Conservation (phyloP, 2,797 vertebrate species). For the Myotis pilosus region DNA sequence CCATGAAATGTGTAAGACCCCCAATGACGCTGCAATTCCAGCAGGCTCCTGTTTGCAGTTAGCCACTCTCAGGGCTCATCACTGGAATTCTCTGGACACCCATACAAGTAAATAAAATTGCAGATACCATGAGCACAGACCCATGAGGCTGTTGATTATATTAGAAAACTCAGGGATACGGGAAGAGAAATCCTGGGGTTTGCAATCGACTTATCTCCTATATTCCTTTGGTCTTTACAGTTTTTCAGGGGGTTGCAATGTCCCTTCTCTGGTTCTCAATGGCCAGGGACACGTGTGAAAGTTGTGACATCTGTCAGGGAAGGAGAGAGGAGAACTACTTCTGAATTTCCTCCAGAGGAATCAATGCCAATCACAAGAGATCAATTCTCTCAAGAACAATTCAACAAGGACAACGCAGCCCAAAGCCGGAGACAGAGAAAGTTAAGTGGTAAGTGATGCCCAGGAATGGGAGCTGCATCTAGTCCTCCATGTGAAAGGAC, state of each 20-base stretch:
- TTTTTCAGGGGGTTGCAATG: background rate
- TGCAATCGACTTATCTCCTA: constrained; percentile 29
- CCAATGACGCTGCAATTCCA: background rate
- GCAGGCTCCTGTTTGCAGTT: background rate
- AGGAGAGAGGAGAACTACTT: background rate
- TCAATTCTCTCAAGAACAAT: background rate
- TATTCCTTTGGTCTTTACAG: background rate
- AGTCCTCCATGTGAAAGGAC: background rate
- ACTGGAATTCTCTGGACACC: constrained; percentile 31
- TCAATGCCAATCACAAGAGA: constrained; percentile 2
- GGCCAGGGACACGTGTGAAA: background rate
- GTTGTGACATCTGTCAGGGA: constrained; percentile 17
- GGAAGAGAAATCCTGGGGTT: constrained; percentile 20
- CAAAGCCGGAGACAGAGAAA: accelerated
- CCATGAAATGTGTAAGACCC: background rate
- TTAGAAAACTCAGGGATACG: background rate
- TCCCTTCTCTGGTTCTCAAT: background rate
- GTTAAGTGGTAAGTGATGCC: too few relatives aligned
- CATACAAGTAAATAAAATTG: constrained; percentile 66
- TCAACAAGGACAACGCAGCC: background rate
- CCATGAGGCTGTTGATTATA: background rate
- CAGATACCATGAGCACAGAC: constrained; percentile 20
- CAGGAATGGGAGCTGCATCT: accelerated
- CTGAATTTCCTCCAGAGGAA: background rate
- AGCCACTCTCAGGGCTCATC: constrained; percentile 41